Evolutionary conservation across 2,888 invertebrate genomes (phyloP).

Genomic region (Phaonia tiefii): DNA sequence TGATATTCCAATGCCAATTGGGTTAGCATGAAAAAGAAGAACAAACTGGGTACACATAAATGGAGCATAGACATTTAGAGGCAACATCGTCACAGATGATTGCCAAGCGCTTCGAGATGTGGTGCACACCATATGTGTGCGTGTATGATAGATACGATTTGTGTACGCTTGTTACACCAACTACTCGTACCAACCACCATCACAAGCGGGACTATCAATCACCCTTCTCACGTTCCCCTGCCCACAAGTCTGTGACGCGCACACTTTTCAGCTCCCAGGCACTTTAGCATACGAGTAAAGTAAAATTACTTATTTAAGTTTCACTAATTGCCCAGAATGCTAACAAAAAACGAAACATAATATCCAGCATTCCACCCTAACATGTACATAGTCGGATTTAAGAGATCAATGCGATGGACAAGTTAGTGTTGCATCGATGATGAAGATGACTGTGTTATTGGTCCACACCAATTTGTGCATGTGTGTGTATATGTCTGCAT

Average conservation of each 20-base stretch:
- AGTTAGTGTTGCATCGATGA: too few species aligned
- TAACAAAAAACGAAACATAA: background rate
- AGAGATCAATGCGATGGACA: background rate
- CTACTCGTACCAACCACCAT: background rate
- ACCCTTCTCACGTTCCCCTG: background rate
- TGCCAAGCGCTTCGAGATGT: background rate
- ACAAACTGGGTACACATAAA: conserved; percentile 16
- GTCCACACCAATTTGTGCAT: background rate
- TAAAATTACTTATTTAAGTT: background rate
- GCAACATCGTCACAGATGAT: conserved; percentile 19
- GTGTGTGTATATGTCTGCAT: background rate
- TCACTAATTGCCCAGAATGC: background rate
- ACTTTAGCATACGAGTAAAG: conserved; percentile 22
- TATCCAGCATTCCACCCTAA: too few species aligned
- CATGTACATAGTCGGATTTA: background rate
- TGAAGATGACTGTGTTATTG: background rate
- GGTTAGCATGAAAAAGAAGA: conserved; percentile 44
- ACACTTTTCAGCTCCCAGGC: too few species aligned
- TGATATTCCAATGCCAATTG: conserved; percentile 65
- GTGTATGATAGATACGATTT: background rate
- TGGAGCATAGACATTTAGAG: conserved; percentile 20
- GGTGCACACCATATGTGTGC: background rate
- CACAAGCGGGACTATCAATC: conserved; percentile 13
- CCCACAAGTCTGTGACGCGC: background rate
- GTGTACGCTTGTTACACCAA: conserved; percentile 10